Conservation (phyloP, 2,888 invertebrate species). For the Phyto melanocephala region DNA sequence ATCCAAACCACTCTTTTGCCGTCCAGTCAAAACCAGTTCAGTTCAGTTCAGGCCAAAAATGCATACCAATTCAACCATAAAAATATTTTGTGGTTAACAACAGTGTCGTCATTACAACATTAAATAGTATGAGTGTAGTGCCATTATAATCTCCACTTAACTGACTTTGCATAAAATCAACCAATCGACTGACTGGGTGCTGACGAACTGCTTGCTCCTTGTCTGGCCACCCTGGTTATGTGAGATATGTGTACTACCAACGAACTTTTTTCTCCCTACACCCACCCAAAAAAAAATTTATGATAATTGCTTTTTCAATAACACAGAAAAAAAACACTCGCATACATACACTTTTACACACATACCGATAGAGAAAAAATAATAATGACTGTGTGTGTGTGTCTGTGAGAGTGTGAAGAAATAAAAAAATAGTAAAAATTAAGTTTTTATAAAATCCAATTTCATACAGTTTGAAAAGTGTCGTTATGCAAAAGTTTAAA, state of each 20-base stretch:
- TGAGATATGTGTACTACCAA: conserved; percentile 1
- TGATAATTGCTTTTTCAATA: conserved; percentile 47
- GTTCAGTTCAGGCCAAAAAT: not conserved
- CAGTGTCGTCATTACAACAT: not conserved
- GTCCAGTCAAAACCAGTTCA: not conserved
- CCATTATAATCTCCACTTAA: not conserved
- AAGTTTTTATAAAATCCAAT: conserved; percentile 31
- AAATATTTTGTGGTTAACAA: not conserved
- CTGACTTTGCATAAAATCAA: not conserved
- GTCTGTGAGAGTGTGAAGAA: not conserved
- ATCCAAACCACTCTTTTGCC: not conserved
- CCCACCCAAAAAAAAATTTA: conserved; percentile 16
- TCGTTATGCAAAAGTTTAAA: conserved; percentile 28
- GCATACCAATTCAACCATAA: not conserved
- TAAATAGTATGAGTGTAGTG: not conserved
- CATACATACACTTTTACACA: not conserved
- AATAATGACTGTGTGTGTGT: not conserved
- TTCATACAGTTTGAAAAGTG: conserved; percentile 15
- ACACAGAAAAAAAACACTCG: not conserved
- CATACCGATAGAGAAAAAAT: not conserved
- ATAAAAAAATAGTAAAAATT: conserved; percentile 3
- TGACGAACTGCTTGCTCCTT: not conserved
- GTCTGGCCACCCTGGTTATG: not conserved
- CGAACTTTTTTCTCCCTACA: not conserved
- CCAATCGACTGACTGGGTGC: not conserved